These are phyloP conservation scores for Phalacrocorax carbo DNA, from an alignment of 2,113 vertebrate genomes.

Conservation along the genomic window DNA sequence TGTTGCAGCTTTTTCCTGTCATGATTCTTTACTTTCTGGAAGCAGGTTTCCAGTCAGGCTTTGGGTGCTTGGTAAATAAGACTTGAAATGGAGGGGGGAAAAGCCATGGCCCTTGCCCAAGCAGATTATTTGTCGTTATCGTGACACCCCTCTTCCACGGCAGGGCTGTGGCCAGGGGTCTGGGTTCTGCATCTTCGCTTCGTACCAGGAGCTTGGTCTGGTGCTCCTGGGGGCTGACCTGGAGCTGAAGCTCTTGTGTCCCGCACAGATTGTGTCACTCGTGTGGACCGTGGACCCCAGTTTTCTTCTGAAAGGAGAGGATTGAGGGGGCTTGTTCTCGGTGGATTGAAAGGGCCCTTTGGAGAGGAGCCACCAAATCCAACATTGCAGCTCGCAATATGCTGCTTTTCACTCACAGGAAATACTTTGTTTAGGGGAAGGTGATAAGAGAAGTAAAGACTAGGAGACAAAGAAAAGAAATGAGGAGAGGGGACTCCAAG, in stretches of 20 bases:
- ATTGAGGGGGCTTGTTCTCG: background rate
- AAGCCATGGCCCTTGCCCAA: background rate
- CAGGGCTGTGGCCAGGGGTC: background rate
- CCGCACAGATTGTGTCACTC: background rate
- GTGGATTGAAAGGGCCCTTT: background rate
- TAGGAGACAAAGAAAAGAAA: background rate
- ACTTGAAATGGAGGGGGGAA: background rate
- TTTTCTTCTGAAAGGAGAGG: background rate
- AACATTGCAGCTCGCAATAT: background rate
- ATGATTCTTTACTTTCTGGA: background rate
- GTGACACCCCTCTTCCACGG: fast-evolving
- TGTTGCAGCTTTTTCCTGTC: background rate
- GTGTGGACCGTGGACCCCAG: background rate
- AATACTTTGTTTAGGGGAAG: background rate
- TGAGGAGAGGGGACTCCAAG: background rate
- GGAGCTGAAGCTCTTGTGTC: background rate
- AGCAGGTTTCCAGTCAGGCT: background rate
- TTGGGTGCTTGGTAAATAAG: background rate
- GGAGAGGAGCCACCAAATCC: background rate
- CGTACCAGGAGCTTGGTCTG: background rate
- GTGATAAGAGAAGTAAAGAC: background rate
- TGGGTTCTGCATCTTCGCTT: background rate
- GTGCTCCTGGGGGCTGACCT: background rate
- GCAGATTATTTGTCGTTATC: background rate
- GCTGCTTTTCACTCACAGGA: background rate